Evolutionary conservation across 2,797 vertebrate genomes (phyloP), one percentile per base, ranked within the genome.

Genomic region (Dendrocincla fuliginosa): DNA sequence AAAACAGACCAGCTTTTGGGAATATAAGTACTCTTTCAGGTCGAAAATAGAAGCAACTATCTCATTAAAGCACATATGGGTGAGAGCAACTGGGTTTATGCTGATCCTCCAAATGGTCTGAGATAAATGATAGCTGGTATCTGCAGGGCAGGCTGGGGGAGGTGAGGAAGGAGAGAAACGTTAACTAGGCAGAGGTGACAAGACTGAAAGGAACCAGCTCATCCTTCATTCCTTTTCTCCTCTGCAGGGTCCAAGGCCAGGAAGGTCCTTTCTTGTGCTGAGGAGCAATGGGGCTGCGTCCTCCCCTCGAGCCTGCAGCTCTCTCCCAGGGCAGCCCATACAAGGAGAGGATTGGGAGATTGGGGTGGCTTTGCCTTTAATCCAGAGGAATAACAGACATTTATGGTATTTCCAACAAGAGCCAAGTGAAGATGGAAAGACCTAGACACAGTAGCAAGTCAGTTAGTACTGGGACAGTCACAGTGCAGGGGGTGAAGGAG

Each of bases 41-140:
- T 33, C 68, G 83, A 65, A 74, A 81, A 52, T 2, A 41, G 74
- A 70, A 93, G n/a, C 33, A 91, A 42, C 16, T 35, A 12, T 37
- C 35, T 89, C 41, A 30, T 32, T 22, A 49, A 60, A 11, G 55
- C 64, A 74, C 90, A 85, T 6, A 79, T 0, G 1, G 24, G 13
- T 74, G 37, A 80, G 25, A 35, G n/a, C 10, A 56, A 44, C 7
- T 10, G 44, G 60, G 19, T 84, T 89, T 60, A 49, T 33, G 73
- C 24, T 73, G 68, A 64, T 49, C 11, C 0, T 1, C 35, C 0
- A 0, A 60, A 64, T 0, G 1, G 67, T 39, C 60, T 44, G 37
- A 80, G 32, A 47, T 18, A 70, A 87, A 70, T 56, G 20, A 56
- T 10, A 76, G 20, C 84, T 87, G 70, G 6, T n/a, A 27, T 67